phyloP scores from a whole-genome alignment of 2,113 vertebrate genomes.

The Bubo scandiacus region DNA sequence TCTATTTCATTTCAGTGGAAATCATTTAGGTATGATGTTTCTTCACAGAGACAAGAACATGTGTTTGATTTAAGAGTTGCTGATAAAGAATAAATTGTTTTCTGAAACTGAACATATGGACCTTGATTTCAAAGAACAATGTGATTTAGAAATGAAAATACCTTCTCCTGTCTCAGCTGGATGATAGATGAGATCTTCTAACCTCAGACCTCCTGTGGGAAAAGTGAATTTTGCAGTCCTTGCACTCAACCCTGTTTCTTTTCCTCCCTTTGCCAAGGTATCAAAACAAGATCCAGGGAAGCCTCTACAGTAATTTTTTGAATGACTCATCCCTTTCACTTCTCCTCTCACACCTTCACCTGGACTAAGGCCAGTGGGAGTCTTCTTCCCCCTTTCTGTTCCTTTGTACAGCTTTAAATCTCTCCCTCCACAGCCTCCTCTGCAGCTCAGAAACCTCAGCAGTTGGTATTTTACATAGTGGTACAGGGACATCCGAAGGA shows the following conservation, averaged over 20 bases:
- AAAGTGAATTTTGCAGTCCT: not conserved
- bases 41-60: not conserved
- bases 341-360: not conserved
- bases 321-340: not conserved
- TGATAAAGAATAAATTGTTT: not conserved
- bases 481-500: not conserved
- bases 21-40: not conserved
- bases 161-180: not conserved
- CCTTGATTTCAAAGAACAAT: not conserved
- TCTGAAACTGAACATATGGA: not conserved
- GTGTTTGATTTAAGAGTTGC: not conserved
- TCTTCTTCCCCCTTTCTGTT: not conserved
- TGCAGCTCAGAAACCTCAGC: not conserved
- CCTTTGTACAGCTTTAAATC: not conserved
- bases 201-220: not conserved
- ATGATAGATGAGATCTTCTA: not conserved
- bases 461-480: accelerated
- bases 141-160: not conserved
- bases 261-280: not conserved
- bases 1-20: not conserved
- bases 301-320: not conserved
- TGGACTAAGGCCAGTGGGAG: not conserved
- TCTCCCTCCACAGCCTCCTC: not conserved
- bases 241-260: not conserved
- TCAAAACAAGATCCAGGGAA: not conserved